These are phyloP conservation scores for Leptopterna dolabrata DNA, from an alignment of 2,888 invertebrate species.

Conservation along the genomic window DNA sequence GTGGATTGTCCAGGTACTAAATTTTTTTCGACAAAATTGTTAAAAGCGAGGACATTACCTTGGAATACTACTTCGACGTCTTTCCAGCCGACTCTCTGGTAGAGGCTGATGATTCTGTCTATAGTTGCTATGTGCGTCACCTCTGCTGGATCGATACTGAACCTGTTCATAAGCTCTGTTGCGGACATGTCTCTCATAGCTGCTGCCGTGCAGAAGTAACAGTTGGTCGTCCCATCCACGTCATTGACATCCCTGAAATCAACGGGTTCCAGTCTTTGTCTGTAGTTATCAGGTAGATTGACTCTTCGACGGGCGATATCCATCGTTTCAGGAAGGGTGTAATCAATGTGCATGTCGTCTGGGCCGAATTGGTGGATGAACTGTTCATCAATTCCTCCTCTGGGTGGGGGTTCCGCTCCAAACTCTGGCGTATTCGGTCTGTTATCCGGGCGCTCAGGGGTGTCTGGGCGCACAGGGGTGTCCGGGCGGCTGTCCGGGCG, in stretches of 20 bases:
- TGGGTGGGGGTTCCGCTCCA: slow-evolving; percentile 25
- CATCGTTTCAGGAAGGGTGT: slow-evolving; percentile 36
- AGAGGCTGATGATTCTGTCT: slow-evolving; percentile 14
- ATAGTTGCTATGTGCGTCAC: slow-evolving; percentile 6
- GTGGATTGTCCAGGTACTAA: slow-evolving; percentile 32
- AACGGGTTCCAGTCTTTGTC: slow-evolving; percentile 1
- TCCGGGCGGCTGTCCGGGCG: not conserved
- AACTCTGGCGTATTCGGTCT: slow-evolving; percentile 8
- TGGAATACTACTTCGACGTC: slow-evolving; percentile 14
- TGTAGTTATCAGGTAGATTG: slow-evolving; percentile 29
- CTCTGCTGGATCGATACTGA: slow-evolving; percentile 2
- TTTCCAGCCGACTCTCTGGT: not conserved
- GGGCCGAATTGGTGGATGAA: slow-evolving; percentile 40
- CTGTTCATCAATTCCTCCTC: slow-evolving; percentile 33
- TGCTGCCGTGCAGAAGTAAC: slow-evolving; percentile 37
- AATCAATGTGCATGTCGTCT: slow-evolving; percentile 34
- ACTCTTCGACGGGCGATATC: slow-evolving; percentile 31
- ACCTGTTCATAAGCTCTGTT: slow-evolving; percentile 15
- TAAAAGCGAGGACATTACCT: slow-evolving; percentile 29
- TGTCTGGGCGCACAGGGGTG: not conserved
- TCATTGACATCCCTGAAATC: slow-evolving; percentile 46
- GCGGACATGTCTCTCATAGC: slow-evolving; percentile 45
- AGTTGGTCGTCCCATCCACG: slow-evolving; percentile 38
- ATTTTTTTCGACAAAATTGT: slow-evolving; percentile 31
- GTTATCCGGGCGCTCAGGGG: not conserved